A percentile compares a stretch with the other conserved stretches of the same genome.
phyloP scores from a whole-genome alignment of 2,888 invertebrate genomes.

The Drosophila niveifrons region DNA sequence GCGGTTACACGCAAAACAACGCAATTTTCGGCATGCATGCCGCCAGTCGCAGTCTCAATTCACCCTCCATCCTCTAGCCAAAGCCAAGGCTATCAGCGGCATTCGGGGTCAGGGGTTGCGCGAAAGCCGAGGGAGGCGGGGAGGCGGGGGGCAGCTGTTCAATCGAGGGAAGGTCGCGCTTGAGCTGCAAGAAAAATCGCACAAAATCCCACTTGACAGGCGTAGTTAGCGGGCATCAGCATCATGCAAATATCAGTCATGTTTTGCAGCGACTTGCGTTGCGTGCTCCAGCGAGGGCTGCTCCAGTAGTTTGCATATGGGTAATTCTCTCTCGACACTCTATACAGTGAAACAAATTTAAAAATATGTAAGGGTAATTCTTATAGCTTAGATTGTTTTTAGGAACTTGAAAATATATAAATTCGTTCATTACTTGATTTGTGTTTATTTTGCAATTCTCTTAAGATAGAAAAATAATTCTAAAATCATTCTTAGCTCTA shows the following conservation, averaged over 20 bases:
- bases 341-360: too few species aligned
- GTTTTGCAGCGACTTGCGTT: conserved; percentile 33
- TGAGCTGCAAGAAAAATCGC: conserved; percentile 83
- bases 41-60: conserved; percentile 50
- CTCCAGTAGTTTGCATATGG: conserved; percentile 10
- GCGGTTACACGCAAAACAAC: conserved; percentile 84
- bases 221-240: conserved; percentile 83
- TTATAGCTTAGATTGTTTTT: too few species aligned
- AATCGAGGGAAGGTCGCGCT: conserved; percentile 68
- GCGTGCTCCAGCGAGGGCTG: conserved; percentile 55
- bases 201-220: conserved; percentile 85
- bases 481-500: too few species aligned
- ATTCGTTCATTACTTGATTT: too few species aligned
- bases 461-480: too few species aligned
- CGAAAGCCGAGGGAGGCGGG: background rate
- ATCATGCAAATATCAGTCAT: conserved; percentile 82
- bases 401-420: too few species aligned
- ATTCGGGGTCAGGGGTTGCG: conserved; percentile 31
- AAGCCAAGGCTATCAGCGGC: conserved; percentile 21
- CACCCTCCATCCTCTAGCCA: conserved; percentile 6
- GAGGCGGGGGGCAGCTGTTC: conserved; percentile 47
- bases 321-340: too few species aligned
- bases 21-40: conserved; percentile 83
- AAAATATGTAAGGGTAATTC: too few species aligned
- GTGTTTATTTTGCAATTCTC: too few species aligned